Evolutionary conservation across 92 coral and sea anemone genomes (phyloP).

Genomic region (Umimayanthus kanabou): DNA sequence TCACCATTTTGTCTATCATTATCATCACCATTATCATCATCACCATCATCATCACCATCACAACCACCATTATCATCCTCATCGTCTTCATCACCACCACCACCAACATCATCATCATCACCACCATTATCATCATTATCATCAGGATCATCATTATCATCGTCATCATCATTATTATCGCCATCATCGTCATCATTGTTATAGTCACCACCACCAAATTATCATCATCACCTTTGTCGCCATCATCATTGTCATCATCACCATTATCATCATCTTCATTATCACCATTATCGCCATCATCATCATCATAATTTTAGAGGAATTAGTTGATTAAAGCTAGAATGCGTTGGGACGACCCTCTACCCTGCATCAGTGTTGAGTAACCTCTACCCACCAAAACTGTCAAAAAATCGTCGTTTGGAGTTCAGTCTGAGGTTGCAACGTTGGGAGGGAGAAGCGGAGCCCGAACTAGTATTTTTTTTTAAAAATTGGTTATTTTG

Average conservation of each 20-base stretch:
- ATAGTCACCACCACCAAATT: not conserved
- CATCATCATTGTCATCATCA: not conserved
- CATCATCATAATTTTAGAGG: no score
- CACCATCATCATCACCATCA: not conserved
- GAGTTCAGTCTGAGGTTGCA: no score
- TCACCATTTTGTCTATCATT: not conserved
- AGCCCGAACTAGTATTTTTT: no score
- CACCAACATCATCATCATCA: not conserved
- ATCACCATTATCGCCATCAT: not conserved
- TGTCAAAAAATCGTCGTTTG: no score
- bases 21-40: not conserved
- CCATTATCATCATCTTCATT: not conserved
- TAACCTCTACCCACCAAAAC: no score
- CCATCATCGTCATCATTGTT: not conserved
- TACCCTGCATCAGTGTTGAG: no score
- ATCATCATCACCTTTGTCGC: not conserved
- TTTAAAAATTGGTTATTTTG: no score
- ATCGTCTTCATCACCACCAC: not conserved
- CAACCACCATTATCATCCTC: no score
- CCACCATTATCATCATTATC: not conserved
- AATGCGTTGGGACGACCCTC: no score
- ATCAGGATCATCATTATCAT: not conserved
- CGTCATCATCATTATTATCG: not conserved
- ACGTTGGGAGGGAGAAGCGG: no score
- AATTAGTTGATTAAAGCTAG: no score